Base-by-base conservation (phyloP, 2,113 vertebrate species). In the Plestiodon gilberti region DNA sequence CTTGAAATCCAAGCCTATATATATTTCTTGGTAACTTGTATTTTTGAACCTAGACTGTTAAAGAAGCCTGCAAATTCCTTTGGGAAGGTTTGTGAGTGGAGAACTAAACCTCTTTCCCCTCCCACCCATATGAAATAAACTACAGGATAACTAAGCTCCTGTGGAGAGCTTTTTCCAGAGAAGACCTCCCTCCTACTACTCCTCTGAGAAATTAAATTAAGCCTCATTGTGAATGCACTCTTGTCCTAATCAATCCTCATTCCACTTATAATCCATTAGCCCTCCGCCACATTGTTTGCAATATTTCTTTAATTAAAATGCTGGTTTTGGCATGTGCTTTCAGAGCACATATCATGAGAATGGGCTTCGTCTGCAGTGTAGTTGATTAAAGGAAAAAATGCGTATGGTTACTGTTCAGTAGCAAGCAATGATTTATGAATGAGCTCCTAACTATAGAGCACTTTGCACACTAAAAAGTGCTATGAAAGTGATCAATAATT, bases 351-450 rank as follows among this genome's bases (percentile, higher is more conserved):
- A 2, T 1, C 28, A 59, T 81, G 52, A 18, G 4, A 75, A 48
- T 48, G 18, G 43, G 15, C 40, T 57, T 78, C 33, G 57, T 22
- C 78, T 22, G 84, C 20, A n/a, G n/a, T 81, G 61, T 64, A 52
- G 73, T 82, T 78, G 22, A 3, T 80, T 78, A 38, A 17, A 3
- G 33, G 81, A 30, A 43, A 76, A 57, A 10, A 4, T 74, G 1
- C 78, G 5, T 14, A 33, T 78, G 70, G 7, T 65, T 76, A 40
- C 81, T 67, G 79, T 71, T 22, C 59, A 83, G 38, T 83, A 62
- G 22, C 38, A 69, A 83, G 65, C 65, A 43, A 73, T 88, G 38
- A 71, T 71, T 83, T 83, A 88, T 88, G 69, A 86, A 86, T 64
- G 57, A 81, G 69, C 38, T 52, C 28, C 69, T 35, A 64, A 80